These are phyloP conservation scores for Symphodus melops DNA, from an alignment of 2,113 vertebrate species.

Conservation along the genomic window DNA sequence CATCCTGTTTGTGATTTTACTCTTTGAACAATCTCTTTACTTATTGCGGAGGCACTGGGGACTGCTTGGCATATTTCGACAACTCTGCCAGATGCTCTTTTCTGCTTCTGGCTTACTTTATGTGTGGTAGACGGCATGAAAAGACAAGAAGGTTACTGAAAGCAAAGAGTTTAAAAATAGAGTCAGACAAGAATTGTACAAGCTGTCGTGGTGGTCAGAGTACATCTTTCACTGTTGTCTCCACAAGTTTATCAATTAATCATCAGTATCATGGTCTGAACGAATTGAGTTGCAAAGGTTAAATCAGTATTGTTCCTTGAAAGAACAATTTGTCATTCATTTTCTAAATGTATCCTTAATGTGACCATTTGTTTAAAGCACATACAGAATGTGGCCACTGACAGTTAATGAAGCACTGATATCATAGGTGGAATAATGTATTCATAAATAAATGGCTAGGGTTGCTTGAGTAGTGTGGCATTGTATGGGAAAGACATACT, in stretches of 20 bases:
- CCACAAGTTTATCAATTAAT: conserved; percentile 53
- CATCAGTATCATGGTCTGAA: conserved; percentile 12
- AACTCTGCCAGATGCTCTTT: conserved; percentile 41
- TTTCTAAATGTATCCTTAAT: conserved; percentile 34
- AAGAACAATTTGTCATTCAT: conserved; percentile 38
- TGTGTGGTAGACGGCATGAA: conserved; percentile 28
- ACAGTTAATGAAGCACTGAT: too few species aligned
- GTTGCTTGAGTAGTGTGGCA: too few species aligned
- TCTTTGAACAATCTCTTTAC: conserved; percentile 36
- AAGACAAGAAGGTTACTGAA: conserved; percentile 40
- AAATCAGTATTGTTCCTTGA: conserved; percentile 24
- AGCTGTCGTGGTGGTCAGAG: conserved; percentile 7
- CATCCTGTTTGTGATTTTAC: conserved; percentile 24
- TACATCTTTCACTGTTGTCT: conserved; percentile 21
- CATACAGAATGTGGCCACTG: conserved; percentile 1
- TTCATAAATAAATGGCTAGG: too few species aligned
- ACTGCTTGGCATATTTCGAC: conserved; percentile 48
- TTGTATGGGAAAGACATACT: too few species aligned
- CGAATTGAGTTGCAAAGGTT: conserved; percentile 15
- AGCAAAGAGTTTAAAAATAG: conserved; percentile 8
- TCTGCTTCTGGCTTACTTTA: conserved; percentile 24
- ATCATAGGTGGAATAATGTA: too few species aligned
- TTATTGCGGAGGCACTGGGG: conserved; percentile 1
- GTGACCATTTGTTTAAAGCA: conserved; percentile 29
- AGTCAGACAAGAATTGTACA: neutral